Conservation (phyloP, 2,113 vertebrate genomes). For the Dinomys branickii region DNA sequence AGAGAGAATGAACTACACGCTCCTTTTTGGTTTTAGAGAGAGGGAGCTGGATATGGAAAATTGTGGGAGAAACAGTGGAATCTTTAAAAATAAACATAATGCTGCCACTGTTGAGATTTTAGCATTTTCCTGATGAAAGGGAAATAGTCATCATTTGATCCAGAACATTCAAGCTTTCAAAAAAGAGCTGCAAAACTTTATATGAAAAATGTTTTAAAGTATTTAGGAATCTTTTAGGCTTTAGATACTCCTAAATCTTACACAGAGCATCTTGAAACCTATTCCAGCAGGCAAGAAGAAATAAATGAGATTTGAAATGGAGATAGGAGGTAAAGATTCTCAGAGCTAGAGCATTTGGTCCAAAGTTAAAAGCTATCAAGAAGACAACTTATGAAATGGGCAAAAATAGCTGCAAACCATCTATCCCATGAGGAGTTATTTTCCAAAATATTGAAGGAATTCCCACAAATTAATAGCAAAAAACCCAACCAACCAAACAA, state of each 20-base stretch:
- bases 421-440: neutral
- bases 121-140: neutral
- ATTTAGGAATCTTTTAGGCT: neutral
- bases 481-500: neutral
- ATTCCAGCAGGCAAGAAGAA: neutral
- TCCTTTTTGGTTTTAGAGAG: conserved; percentile 22
- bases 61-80: neutral
- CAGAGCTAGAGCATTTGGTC: neutral
- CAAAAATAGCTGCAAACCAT: neutral
- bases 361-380: conserved; percentile 10
- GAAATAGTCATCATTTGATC: neutral
- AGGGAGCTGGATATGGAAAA: neutral
- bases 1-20: neutral
- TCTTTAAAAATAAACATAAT: neutral
- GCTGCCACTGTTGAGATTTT: neutral
- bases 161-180: neutral
- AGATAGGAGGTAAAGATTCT: neutral
- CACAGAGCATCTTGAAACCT: neutral
- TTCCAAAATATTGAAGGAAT: neutral
- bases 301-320: conserved; percentile 11
- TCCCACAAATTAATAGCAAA: neutral
- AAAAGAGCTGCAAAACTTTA: neutral
- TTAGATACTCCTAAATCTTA: neutral
- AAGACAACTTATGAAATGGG: neutral
- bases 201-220: neutral